phyloP scores from a whole-genome alignment of 2,113 vertebrate genomes.

The Xiphorhynchus elegans region DNA sequence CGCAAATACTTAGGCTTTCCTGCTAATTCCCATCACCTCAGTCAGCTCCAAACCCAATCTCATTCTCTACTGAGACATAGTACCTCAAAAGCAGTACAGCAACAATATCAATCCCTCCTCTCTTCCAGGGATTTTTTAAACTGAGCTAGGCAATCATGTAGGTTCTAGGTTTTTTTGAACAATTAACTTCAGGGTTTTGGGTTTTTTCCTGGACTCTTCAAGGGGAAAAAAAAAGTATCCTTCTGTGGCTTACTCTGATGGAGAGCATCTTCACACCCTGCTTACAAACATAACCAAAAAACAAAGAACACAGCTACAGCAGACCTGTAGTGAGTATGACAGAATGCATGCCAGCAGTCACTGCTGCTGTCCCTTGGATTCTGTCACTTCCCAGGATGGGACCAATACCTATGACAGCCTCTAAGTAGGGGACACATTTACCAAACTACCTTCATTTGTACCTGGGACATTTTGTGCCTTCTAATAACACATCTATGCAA shows the following conservation, averaged over 20 bases:
- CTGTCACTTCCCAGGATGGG: not conserved
- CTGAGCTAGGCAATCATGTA: not conserved
- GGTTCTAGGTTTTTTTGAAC: not conserved
- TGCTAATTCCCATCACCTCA: not conserved
- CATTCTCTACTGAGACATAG: not conserved
- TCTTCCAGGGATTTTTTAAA: not conserved
- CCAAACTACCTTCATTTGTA: not conserved
- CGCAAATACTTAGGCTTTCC: not conserved
- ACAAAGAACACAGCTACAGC: not conserved
- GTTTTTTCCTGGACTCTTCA: not conserved
- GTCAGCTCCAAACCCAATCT: not conserved
- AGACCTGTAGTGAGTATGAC: rapidly evolving
- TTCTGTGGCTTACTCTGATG: not conserved
- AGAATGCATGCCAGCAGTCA: not conserved
- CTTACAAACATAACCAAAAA: not conserved
- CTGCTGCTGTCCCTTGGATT: not conserved
- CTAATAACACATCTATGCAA: not conserved
- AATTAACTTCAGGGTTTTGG: not conserved
- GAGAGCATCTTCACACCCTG: not conserved
- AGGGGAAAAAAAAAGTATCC: not conserved
- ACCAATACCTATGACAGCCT: not conserved
- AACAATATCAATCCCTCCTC: not conserved
- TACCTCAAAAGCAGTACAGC: not conserved
- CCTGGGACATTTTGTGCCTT: not conserved
- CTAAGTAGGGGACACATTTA: not conserved